Conservation (phyloP, 2,888 invertebrate genomes). For the Willowsia nigromaculata region DNA sequence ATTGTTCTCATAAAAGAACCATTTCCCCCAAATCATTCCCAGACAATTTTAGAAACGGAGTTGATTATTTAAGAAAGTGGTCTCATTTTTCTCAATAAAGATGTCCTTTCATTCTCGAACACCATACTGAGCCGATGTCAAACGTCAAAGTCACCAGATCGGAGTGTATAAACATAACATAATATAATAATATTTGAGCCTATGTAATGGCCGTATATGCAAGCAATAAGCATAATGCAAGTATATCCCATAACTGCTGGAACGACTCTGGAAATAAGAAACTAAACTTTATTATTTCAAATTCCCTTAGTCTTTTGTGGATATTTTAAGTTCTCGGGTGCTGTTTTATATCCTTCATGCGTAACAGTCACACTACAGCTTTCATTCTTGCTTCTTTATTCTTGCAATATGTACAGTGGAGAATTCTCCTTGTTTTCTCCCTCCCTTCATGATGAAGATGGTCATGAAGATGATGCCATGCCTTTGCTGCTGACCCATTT, state of each 20-base stretch:
- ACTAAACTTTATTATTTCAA: not conserved
- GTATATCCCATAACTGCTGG: too few species aligned
- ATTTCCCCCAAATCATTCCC: not conserved
- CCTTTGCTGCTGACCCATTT: slow-evolving; percentile 53
- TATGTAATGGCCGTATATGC: too few species aligned
- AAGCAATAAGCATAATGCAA: too few species aligned
- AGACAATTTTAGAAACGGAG: not conserved
- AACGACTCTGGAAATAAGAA: too few species aligned
- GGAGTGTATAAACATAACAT: not conserved
- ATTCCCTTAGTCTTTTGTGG: not conserved
- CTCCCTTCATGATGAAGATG: not conserved
- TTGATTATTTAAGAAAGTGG: not conserved
- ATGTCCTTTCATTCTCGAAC: not conserved
- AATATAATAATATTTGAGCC: not conserved
- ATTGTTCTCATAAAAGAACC: not conserved
- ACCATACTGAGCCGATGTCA: not conserved
- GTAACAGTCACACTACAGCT: not conserved
- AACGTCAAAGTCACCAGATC: slow-evolving; percentile 3
- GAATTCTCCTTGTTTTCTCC: not conserved
- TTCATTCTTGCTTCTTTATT: not conserved
- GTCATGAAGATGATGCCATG: slow-evolving; percentile 2
- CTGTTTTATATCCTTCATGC: not conserved
- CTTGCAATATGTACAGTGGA: not conserved
- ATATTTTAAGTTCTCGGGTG: not conserved
- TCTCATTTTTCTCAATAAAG: slow-evolving; percentile 11